phyloP scores from a whole-genome alignment of 1,140 invertebrate genomes.

The Orchestia grillus region DNA sequence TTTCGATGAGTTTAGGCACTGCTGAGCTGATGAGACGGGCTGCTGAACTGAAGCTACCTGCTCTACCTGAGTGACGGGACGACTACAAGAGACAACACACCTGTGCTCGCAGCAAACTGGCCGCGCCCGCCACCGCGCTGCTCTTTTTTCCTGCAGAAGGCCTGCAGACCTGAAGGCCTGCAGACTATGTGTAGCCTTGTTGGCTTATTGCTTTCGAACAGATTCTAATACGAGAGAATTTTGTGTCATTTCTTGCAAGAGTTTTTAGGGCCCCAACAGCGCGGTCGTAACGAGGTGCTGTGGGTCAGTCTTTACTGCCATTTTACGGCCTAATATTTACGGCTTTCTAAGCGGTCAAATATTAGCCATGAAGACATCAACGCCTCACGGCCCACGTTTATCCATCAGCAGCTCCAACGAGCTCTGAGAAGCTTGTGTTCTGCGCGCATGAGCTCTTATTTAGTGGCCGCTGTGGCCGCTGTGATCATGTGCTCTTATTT shows the following conservation, averaged over 20 bases:
- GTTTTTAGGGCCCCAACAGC: background rate
- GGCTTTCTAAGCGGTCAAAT: slow-evolving; percentile 10
- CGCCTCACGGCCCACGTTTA: background rate
- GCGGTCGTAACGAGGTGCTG: background rate
- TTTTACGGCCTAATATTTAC: slow-evolving; percentile 36
- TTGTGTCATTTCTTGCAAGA: background rate
- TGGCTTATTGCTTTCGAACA: background rate
- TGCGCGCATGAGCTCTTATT: background rate
- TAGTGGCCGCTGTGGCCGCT: background rate
- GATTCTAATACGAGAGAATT: background rate
- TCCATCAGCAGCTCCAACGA: background rate
- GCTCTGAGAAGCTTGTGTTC: background rate
- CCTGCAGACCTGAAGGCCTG: background rate
- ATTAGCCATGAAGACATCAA: background rate
- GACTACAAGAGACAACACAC: background rate
- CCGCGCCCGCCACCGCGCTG: background rate
- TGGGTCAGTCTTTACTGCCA: slow-evolving; percentile 8
- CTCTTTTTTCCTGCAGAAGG: background rate
- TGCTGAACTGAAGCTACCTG: background rate
- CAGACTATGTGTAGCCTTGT: background rate
- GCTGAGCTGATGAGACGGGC: background rate
- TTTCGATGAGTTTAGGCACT: background rate
- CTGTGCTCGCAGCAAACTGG: background rate
- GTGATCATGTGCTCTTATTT: too few species aligned
- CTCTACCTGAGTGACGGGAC: background rate